A percentile compares a stretch with the other conserved stretches of the same genome.
These are phyloP conservation scores for Frieseomelitta varia DNA, from an alignment of 1,140 invertebrate species.

Conservation along the genomic window DNA sequence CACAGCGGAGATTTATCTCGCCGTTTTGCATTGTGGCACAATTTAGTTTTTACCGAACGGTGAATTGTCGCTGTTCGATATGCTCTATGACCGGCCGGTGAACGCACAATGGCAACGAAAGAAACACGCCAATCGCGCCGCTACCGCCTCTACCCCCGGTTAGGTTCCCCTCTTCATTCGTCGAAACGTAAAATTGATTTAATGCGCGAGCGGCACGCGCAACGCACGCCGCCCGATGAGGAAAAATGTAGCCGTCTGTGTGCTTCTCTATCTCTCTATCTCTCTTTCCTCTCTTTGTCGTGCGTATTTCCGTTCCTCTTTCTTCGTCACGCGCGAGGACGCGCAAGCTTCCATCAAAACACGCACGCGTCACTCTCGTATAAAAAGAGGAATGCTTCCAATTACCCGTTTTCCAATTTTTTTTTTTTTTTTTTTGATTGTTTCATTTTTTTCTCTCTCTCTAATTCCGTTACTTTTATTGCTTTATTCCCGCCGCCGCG, in stretches of 20 bases:
- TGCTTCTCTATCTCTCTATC: not conserved
- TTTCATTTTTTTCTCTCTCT: not conserved
- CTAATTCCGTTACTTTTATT: slow-evolving; percentile 5
- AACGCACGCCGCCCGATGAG: not conserved
- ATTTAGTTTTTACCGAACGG: slow-evolving; percentile 57
- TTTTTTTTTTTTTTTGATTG: not conserved
- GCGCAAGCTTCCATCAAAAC: not conserved
- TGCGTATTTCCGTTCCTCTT: not conserved
- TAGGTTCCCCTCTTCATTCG: slow-evolving; percentile 15
- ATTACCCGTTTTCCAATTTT: slow-evolving; percentile 21
- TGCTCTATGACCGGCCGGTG: slow-evolving; percentile 48
- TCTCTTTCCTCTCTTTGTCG: not conserved
- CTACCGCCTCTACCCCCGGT: not conserved
- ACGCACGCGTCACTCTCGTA: not conserved
- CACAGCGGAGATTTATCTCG: slow-evolving; percentile 60
- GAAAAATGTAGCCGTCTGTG: not conserved
- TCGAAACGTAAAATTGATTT: slow-evolving; percentile 55
- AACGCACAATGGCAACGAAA: slow-evolving; percentile 27
- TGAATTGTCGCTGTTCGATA: slow-evolving; percentile 65
- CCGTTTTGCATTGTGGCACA: slow-evolving; percentile 27
- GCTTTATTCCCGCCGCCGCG: not conserved
- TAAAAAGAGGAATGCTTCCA: slow-evolving; percentile 13
- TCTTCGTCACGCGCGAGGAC: not conserved
- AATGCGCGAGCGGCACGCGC: slow-evolving; percentile 17
- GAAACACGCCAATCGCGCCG: not conserved